A percentile compares a stretch with the other conserved stretches of the same genome.
Conservation (phyloP, 2,888 invertebrate genomes). For the Desoria tigrina region DNA sequence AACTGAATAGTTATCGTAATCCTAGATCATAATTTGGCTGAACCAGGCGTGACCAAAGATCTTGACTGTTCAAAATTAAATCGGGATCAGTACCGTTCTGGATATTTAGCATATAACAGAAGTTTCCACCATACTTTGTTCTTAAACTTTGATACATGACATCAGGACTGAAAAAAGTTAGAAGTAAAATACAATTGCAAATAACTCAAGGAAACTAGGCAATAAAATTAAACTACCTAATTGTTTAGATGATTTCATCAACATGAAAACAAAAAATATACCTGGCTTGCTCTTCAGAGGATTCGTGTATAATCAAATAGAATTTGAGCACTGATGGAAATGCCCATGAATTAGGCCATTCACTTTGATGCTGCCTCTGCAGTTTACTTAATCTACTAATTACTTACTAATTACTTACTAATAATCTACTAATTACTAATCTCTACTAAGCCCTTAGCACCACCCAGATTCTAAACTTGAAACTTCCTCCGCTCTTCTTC, state of each 20-base stretch:
- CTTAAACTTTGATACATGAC: slow-evolving; percentile 80
- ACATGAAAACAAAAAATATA: too few relatives aligned
- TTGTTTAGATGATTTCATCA: too few relatives aligned
- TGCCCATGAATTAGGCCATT: slow-evolving; percentile 66
- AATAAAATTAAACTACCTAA: slow-evolving; percentile 13
- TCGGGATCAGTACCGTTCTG: neutral
- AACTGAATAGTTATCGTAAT: too few relatives aligned
- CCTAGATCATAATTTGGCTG: too few relatives aligned
- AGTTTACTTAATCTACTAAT: slow-evolving; percentile 62
- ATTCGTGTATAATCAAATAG: slow-evolving; percentile 85
- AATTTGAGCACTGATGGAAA: slow-evolving; percentile 77
- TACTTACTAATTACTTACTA: slow-evolving; percentile 68
- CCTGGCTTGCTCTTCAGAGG: slow-evolving; percentile 62
- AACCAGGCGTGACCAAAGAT: too few relatives aligned
- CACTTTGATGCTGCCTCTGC: slow-evolving; percentile 75
- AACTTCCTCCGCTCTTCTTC: slow-evolving; percentile 4
- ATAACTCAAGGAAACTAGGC: neutral
- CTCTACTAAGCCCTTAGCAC: slow-evolving; percentile 12
- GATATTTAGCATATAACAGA: slow-evolving; percentile 85
- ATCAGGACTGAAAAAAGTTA: slow-evolving; percentile 68
- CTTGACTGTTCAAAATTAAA: neutral
- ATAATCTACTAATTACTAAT: slow-evolving; percentile 67
- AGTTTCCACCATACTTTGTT: slow-evolving; percentile 79
- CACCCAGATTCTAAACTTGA: slow-evolving; percentile 12
- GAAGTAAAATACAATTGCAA: slow-evolving; percentile 39